phyloP scores from a whole-genome alignment of 2,797 vertebrate species.

The Pipistrellus nathusii region DNA sequence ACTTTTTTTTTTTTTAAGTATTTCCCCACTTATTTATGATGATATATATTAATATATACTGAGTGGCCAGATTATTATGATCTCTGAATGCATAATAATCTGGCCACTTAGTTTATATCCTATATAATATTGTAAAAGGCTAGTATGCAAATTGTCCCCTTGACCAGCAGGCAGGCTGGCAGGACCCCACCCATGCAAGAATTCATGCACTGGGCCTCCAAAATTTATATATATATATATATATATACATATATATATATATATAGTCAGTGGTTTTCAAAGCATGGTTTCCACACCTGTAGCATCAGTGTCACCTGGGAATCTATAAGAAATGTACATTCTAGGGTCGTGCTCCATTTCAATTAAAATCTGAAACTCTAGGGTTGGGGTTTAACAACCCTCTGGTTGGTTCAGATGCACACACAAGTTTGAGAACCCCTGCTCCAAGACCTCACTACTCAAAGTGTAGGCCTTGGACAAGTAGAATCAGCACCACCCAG shows the following conservation, averaged over 20 bases:
- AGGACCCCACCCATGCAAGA: no score
- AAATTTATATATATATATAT: no score
- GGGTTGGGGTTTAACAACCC: background rate
- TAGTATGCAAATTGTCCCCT: no score
- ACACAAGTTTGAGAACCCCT: background rate
- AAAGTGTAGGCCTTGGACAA: background rate
- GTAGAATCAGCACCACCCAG: background rate
- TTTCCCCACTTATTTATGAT: background rate
- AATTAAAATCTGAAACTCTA: background rate
- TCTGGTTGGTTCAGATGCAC: background rate
- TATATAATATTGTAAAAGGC: no score
- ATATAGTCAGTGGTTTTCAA: background rate
- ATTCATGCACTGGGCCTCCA: no score
- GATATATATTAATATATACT: no score
- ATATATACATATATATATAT: no score
- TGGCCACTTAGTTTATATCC: no score
- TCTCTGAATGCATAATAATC: no score
- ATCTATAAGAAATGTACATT: conserved; percentile 6
- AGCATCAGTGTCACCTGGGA: background rate
- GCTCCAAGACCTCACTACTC: background rate
- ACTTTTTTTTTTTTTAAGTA: background rate
- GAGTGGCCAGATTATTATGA: no score
- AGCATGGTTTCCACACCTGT: background rate
- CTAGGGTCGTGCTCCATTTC: background rate
- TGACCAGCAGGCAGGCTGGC: no score